Conservation (phyloP, 2,797 vertebrate genomes). For the Orestias chungarensis region DNA sequence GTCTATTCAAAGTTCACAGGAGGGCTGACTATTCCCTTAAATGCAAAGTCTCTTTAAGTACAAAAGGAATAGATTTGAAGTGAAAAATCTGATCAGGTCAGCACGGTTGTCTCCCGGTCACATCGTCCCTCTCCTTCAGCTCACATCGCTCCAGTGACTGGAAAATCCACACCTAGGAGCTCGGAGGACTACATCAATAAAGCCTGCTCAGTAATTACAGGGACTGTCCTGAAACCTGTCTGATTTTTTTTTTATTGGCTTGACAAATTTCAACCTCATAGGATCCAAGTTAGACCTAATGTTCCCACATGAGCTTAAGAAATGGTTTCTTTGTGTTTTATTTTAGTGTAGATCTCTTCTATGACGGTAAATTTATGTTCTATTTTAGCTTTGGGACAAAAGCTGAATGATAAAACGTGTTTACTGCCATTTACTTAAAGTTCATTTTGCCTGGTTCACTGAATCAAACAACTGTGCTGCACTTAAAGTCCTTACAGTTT, state of each 20-base stretch:
- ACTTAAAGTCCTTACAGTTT: background rate
- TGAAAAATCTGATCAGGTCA: background rate
- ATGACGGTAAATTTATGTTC: background rate
- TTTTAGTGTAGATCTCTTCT: constrained; percentile 6
- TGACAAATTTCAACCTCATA: background rate
- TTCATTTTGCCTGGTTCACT: background rate
- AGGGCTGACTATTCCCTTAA: constrained; percentile 12
- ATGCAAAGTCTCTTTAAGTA: background rate
- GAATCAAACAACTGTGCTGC: background rate
- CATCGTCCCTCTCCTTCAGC: background rate
- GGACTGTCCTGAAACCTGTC: constrained; percentile 10
- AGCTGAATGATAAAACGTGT: background rate
- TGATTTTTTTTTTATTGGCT: constrained; percentile 16
- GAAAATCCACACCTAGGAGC: constrained; percentile 10
- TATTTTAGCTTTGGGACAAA: background rate
- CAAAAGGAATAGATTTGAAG: background rate
- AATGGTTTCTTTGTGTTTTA: constrained; percentile 38
- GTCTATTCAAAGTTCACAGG: background rate
- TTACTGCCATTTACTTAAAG: background rate
- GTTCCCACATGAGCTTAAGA: constrained; percentile 31
- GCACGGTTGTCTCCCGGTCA: background rate
- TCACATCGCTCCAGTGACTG: constrained; percentile 5
- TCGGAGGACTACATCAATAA: constrained; percentile 13
- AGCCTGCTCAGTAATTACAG: constrained; percentile 6
- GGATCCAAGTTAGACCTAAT: constrained; percentile 22